Conservation (phyloP, 2,113 vertebrate species). For the Mesoclemmys tuberculata region DNA sequence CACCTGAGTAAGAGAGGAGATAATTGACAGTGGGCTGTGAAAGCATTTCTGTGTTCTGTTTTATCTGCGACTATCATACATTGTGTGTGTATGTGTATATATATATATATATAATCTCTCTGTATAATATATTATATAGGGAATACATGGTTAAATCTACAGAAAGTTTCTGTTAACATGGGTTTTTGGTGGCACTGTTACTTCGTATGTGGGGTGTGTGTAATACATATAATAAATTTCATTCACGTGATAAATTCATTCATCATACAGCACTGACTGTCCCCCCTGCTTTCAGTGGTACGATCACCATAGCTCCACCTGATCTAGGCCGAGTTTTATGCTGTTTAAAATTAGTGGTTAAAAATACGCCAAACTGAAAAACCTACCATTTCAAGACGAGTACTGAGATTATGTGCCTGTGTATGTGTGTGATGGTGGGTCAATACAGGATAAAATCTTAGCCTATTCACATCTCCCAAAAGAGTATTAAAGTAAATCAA, state of each 20-base stretch:
- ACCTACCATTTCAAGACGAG: background rate
- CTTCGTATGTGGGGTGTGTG: background rate
- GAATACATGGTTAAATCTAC: background rate
- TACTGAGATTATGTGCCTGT: background rate
- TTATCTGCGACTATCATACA: fast-evolving
- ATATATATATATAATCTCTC: background rate
- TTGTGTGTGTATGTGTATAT: too few species aligned
- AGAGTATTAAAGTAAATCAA: background rate
- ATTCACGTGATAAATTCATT: background rate
- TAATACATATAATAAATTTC: background rate
- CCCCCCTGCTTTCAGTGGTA: background rate
- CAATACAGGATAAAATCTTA: background rate
- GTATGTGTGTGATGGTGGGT: background rate
- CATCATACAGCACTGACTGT: background rate
- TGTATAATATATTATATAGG: background rate
- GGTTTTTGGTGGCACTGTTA: background rate
- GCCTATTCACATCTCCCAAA: background rate
- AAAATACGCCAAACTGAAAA: background rate
- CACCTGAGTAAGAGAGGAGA: background rate
- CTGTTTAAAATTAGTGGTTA: background rate
- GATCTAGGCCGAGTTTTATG: background rate
- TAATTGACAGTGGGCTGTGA: background rate
- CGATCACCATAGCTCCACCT: background rate
- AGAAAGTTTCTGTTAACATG: background rate
- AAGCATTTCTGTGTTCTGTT: background rate